phyloP scores from a whole-genome alignment of 2,888 invertebrate genomes.

The Pandemis cinnamomeana region DNA sequence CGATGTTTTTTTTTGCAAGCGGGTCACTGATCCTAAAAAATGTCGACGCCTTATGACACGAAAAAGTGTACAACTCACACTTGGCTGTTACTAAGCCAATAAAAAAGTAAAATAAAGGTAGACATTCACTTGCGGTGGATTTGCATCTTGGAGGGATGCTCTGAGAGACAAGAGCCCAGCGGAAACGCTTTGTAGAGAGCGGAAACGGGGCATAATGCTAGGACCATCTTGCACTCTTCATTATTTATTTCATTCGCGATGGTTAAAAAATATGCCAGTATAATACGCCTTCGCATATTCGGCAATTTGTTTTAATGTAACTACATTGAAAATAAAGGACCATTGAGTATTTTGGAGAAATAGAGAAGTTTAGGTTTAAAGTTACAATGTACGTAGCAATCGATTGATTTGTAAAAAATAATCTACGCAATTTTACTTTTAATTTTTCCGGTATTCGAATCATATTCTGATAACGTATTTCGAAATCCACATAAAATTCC shows the following conservation, averaged over 20 bases:
- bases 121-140: conserved; percentile 58
- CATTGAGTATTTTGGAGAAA: too few species aligned
- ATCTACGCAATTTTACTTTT: too few species aligned
- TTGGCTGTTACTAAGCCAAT: conserved; percentile 42
- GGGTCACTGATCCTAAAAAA: too few species aligned
- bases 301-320: conserved; percentile 4
- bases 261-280: conserved; percentile 50
- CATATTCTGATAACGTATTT: neutral
- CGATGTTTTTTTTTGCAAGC: too few species aligned
- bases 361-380: too few species aligned
- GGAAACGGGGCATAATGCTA: conserved; percentile 78
- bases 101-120: conserved; percentile 39
- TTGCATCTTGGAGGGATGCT: conserved; percentile 78
- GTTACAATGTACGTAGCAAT: neutral
- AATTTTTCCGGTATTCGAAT: neutral
- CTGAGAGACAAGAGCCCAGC: conserved; percentile 77
- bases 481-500: neutral
- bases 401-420: too few species aligned
- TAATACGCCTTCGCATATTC: neutral
- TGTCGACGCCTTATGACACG: neutral
- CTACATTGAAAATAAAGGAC: too few species aligned
- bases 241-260: conserved; percentile 53
- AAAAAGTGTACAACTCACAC: conserved; percentile 10
- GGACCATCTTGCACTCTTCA: conserved; percentile 73
- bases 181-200: conserved; percentile 77